Conservation (phyloP, 2,888 invertebrate species). For the Sisyra terminalis region DNA sequence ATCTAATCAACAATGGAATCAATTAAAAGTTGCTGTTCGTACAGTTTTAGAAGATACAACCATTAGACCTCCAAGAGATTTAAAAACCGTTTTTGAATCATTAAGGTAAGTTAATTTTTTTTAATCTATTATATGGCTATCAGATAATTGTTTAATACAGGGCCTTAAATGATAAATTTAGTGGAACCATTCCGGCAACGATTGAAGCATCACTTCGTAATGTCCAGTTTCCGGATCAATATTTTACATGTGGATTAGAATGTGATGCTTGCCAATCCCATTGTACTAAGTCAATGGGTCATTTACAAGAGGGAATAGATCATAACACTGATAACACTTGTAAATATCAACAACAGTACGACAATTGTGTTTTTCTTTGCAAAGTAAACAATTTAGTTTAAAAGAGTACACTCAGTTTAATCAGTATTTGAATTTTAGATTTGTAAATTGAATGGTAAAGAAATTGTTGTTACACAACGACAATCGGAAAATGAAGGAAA, state of each 20-base stretch:
- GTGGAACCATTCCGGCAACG: conserved; percentile 43
- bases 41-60: conserved; percentile 48
- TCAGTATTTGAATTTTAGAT: conserved; percentile 15
- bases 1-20: conserved; percentile 39
- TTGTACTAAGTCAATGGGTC: conserved; percentile 50
- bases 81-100: conserved; percentile 47
- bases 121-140: neutral
- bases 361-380: conserved; percentile 49
- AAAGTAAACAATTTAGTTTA: conserved; percentile 25
- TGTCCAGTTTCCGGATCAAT: conserved; percentile 49
- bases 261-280: conserved; percentile 52
- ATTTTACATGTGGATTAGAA: conserved; percentile 56
- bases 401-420: neutral
- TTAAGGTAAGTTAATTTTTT: conserved; percentile 27
- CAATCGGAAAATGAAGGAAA: conserved; percentile 25
- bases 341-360: conserved; percentile 59
- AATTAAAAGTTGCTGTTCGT: conserved; percentile 37
- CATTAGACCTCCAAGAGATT: conserved; percentile 50
- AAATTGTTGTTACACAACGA: conserved; percentile 38
- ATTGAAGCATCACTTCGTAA: conserved; percentile 28
- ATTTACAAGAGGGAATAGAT: conserved; percentile 39
- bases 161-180: conserved; percentile 59
- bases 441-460: conserved; percentile 27
- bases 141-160: conserved; percentile 18
- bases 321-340: conserved; percentile 33